phyloP scores from a whole-genome alignment of 2,113 vertebrate species.

The Phasianus colchicus region DNA sequence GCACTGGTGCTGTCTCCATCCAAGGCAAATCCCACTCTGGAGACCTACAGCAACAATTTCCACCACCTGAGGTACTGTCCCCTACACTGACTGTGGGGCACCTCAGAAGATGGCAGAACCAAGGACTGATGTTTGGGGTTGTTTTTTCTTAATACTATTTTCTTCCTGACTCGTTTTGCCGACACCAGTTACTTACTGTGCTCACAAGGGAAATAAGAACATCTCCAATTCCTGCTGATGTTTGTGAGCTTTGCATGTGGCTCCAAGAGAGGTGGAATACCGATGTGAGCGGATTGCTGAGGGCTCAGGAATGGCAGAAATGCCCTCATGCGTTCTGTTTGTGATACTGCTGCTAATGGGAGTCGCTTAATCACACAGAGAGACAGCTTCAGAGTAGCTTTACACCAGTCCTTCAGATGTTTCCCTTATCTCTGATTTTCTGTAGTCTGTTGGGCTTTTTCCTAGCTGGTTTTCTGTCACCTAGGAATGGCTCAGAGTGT shows the following conservation, averaged over 20 bases:
- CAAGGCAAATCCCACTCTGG: background rate
- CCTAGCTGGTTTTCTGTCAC: background rate
- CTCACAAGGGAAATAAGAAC: background rate
- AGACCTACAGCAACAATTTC: background rate
- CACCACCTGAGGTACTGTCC: rapidly evolving
- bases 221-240: background rate
- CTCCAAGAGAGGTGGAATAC: background rate
- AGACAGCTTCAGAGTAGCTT: background rate
- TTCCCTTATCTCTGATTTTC: slow-evolving; percentile 16
- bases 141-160: background rate
- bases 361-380: background rate
- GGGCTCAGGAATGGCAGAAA: slow-evolving; percentile 54
- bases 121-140: background rate
- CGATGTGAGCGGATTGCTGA: background rate
- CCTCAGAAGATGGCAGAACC: background rate
- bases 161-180: background rate
- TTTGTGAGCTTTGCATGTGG: background rate
- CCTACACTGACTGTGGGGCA: background rate
- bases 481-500: background rate
- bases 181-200: background rate
- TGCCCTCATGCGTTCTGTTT: slow-evolving; percentile 29
- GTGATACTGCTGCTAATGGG: background rate
- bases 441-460: background rate
- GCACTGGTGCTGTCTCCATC: background rate
- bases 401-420: background rate